Evolutionary conservation across 2,888 invertebrate species (phyloP), one percentile per base, ranked within the genome.

Genomic region (Molanna angustata): DNA sequence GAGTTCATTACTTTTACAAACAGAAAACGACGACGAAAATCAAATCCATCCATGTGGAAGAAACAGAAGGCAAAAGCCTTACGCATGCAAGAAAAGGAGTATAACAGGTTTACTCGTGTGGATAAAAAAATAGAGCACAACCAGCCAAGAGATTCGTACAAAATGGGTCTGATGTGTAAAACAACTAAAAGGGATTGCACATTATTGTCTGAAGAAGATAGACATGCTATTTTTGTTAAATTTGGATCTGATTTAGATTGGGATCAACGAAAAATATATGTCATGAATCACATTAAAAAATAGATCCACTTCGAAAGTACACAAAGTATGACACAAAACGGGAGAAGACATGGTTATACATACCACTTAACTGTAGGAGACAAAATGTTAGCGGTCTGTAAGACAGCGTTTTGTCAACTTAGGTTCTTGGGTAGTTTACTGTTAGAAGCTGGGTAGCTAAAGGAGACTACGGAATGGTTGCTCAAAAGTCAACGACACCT

Each of bases 321-420:
- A 35, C 35, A 35, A 35, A 35, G 9, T 4, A 35, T 6, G 35
- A 35, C 9, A 11, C 35, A 35, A 35, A 35, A 13, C 35, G 35
- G 35, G 35, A 13, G 35, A 35, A 35, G 35, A 35, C 6, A 35
- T 4, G 9, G 35, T 13, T 35, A 6, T 35, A 35, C 11, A 27
- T n/a, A n/a, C n/a, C n/a, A 27, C 27, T 27, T 27, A 27, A 27
- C 11, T 27, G 27, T 27, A 7, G 27, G 27, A 27, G 27, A 27
- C 11, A 27, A 27, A 4, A 35, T n/a, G 35, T 35, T 35, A 35
- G 35, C 14, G 35, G 35, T 35, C 35, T 35, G 35, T 13, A 35
- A 35, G 13, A 35, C 35, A 35, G 14, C 13, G 35, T 35, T 35
- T 35, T 35, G 35, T 35, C 35, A 35, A 35, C 35, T 35, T 35